These are phyloP conservation scores for Desoria tigrina DNA, from an alignment of 2,888 invertebrate species.

Conservation along the genomic window DNA sequence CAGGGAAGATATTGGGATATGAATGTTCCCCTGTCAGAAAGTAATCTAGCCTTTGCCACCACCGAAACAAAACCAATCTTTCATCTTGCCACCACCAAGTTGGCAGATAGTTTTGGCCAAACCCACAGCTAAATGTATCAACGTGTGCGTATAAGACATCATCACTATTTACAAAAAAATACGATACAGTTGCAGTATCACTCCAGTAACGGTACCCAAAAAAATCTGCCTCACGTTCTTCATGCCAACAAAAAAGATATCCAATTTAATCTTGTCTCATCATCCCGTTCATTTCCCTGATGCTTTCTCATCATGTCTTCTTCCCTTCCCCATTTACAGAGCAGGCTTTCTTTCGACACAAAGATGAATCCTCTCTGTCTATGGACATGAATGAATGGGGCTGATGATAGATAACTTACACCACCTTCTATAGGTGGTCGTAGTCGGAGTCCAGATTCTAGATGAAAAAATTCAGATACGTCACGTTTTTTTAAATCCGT, in stretches of 20 bases:
- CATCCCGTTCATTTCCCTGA: constrained; percentile 23
- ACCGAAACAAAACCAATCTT: constrained; percentile 18
- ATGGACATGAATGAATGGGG: no score
- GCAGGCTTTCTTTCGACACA: not conserved
- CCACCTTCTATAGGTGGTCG: no score
- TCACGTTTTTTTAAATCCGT: no score
- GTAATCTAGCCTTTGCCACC: constrained; percentile 12
- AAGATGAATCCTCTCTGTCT: no score
- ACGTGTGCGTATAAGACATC: not conserved
- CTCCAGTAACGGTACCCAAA: not conserved
- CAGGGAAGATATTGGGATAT: no score
- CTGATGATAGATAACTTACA: no score
- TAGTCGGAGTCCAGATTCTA: no score
- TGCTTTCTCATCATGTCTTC: constrained; percentile 10
- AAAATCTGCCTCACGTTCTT: constrained; percentile 9
- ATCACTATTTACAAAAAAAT: not conserved
- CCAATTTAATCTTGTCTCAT: constrained; percentile 48
- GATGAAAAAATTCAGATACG: no score
- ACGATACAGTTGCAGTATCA: not conserved
- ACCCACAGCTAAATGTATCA: not conserved
- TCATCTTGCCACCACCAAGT: constrained; percentile 16
- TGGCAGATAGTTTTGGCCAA: constrained; percentile 1
- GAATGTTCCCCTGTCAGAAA: constrained; percentile 10
- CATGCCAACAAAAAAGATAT: constrained; percentile 24
- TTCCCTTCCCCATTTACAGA: not conserved